A percentile compares a stretch with the other conserved stretches of the same genome.
Conservation (phyloP, 2,797 vertebrate genomes). For the Pseudomugil tenellus region DNA sequence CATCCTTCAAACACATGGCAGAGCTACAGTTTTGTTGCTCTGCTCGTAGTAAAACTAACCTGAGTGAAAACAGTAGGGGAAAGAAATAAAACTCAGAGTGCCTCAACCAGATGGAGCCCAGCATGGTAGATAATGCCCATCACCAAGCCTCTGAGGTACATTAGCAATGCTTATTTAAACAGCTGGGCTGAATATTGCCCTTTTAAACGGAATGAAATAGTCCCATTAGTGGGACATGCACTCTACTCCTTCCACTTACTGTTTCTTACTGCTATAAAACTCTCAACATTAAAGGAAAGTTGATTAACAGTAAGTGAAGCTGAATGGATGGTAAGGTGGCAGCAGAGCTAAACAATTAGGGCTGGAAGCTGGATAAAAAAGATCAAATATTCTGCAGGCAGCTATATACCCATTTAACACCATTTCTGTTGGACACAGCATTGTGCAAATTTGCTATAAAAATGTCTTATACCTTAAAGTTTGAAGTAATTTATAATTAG, state of each 20-base stretch:
- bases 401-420: not conserved
- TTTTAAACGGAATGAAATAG: slow-evolving; percentile 77
- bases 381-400: not conserved
- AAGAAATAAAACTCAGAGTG: slow-evolving; percentile 52
- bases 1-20: slow-evolving; percentile 32
- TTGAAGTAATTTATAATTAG: not conserved
- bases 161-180: slow-evolving; percentile 79
- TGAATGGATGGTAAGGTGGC: slow-evolving; percentile 40
- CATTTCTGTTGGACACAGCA: not conserved
- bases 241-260: slow-evolving; percentile 60
- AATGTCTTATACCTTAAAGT: not conserved
- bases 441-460: not conserved
- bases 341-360: slow-evolving; percentile 37
- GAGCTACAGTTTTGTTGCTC: slow-evolving; percentile 20
- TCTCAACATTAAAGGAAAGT: slow-evolving; percentile 55
- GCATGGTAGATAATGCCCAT: slow-evolving; percentile 69
- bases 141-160: slow-evolving; percentile 65
- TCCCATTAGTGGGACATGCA: slow-evolving; percentile 66
- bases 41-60: slow-evolving; percentile 55
- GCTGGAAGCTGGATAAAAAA: slow-evolving; percentile 30
- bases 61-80: slow-evolving; percentile 55
- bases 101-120: slow-evolving; percentile 63
- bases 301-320: slow-evolving; percentile 66
- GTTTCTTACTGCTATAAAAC: slow-evolving; percentile 60
- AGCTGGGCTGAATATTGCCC: slow-evolving; percentile 73